phyloP scores from a whole-genome alignment of 2,113 vertebrate genomes.

The Oreochromis niloticus region DNA sequence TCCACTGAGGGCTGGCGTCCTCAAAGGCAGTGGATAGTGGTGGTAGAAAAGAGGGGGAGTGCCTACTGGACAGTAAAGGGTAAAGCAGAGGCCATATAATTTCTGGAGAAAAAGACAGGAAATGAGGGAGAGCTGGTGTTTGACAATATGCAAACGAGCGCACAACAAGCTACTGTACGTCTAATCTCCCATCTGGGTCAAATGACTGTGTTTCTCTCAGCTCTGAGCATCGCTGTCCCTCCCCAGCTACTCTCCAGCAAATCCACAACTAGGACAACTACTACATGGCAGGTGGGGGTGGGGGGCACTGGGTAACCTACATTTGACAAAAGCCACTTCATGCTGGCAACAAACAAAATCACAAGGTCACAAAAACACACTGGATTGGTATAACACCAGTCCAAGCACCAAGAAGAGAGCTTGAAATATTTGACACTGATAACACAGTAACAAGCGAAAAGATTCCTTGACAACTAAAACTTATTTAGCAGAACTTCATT shows the following conservation, averaged over 20 bases:
- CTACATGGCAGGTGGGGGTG: not conserved
- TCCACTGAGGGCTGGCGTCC: constrained; percentile 14
- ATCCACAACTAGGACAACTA: constrained; percentile 42
- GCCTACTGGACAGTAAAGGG: not conserved
- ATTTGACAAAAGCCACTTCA: constrained; percentile 43
- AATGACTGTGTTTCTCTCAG: not conserved
- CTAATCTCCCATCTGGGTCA: constrained; percentile 31
- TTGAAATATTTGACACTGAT: not conserved
- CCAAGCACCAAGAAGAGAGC: not conserved
- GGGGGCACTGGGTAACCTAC: constrained; percentile 43
- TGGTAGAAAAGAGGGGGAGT: not conserved
- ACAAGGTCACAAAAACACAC: not conserved
- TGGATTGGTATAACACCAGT: not conserved
- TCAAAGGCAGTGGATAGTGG: not conserved
- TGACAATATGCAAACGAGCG: not conserved
- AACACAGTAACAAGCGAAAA: not conserved
- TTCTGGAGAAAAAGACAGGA: not conserved
- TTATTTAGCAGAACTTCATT: not conserved
- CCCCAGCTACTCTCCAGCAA: constrained; percentile 30
- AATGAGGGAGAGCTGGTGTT: not conserved
- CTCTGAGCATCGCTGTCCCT: not conserved
- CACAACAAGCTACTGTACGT: not conserved
- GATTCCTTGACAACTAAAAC: not conserved
- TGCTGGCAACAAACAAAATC: not conserved
- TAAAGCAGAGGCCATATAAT: not conserved